Conservation (phyloP, 92 coral and sea anemone genomes). For the Chrysogorgia sp. region DNA sequence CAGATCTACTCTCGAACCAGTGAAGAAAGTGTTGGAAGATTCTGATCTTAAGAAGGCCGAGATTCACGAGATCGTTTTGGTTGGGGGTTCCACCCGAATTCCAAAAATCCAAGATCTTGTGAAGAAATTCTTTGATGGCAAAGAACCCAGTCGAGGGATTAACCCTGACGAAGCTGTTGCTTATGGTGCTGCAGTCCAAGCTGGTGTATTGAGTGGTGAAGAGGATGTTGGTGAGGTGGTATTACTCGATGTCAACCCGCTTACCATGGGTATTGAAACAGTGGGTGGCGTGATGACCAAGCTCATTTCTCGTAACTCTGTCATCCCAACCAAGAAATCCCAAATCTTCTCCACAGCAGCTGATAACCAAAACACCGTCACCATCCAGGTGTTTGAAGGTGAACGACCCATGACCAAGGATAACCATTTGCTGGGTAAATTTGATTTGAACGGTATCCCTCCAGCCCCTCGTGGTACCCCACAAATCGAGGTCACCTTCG, state of each 20-base stretch:
- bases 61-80: constrained; percentile 97
- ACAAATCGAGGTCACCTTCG: constrained; percentile 96
- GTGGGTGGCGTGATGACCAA: constrained; percentile 99
- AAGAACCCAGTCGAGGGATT: constrained; percentile 98
- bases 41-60: constrained; percentile 77
- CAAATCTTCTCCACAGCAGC: constrained; percentile 99
- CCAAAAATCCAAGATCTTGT: constrained; percentile 93
- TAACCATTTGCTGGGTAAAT: constrained; percentile 95
- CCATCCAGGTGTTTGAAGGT: constrained; percentile 96
- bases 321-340: constrained; percentile 96
- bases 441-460: constrained; percentile 94
- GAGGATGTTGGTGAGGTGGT: constrained; percentile 99
- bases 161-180: constrained; percentile 99
- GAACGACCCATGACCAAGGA: constrained; percentile 98
- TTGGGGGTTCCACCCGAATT: constrained; percentile 99
- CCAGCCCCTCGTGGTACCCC: constrained; percentile 99
- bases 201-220: constrained; percentile 97
- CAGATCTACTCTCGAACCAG: constrained; percentile 86
- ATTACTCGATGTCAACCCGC: constrained; percentile 93
- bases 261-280: constrained; percentile 96
- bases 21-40: constrained; percentile 82
- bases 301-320: constrained; percentile 90
- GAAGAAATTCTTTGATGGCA: constrained; percentile 83
- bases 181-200: constrained; percentile 98
- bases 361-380: constrained; percentile 98